Evolutionary conservation across 2,888 invertebrate genomes (phyloP), one percentile per base, ranked within the genome.

Genomic region (Rhaphigaster nebulosa): DNA sequence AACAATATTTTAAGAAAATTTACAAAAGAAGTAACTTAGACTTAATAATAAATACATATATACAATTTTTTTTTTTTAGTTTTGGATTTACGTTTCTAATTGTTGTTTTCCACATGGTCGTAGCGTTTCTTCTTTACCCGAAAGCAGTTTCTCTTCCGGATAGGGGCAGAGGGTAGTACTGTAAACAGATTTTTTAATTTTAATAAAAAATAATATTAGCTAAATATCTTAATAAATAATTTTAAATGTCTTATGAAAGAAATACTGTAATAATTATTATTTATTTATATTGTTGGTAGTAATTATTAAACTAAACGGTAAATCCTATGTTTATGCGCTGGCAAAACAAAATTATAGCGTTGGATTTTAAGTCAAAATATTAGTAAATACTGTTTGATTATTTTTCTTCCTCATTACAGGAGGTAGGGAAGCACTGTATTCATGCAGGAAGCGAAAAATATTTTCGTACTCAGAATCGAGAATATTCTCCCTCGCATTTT

Each of bases 21-120:
- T 38, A 34, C 34, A 76, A 38, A 38, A 76, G 6, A 8, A 76
- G 70, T 34, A 76, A 76, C 70, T 76, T 76, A 38, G 34, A 76
- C 2, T 23, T 38, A 76, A 20, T 34, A 76, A 76, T 76, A 76
- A 76, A 76, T 76, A 76, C 34, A 34, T 76, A 76, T 76, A 20
- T 76, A 54, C 52, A 88, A 20, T 26, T 12, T 56, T 38, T 18
- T 45, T 12, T 45, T 6, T 84, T 41, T 6, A n/a, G 84, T n/a
- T 45, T 45, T 50, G 13, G 12, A 6, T 45, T 84, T n/a, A 84
- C 0, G n/a, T 84, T 45, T 84, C 89, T 60, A 70, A 50, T 80
- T 87, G 88, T 26, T 56, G 45, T 20, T 88, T 91, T 4, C 80
- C 88, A 41, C 92, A 92, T 15, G 92, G 92, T 80, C 92, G 76